Base-by-base conservation (phyloP, 2,113 vertebrate genomes). In the Sceloporus undulatus region DNA sequence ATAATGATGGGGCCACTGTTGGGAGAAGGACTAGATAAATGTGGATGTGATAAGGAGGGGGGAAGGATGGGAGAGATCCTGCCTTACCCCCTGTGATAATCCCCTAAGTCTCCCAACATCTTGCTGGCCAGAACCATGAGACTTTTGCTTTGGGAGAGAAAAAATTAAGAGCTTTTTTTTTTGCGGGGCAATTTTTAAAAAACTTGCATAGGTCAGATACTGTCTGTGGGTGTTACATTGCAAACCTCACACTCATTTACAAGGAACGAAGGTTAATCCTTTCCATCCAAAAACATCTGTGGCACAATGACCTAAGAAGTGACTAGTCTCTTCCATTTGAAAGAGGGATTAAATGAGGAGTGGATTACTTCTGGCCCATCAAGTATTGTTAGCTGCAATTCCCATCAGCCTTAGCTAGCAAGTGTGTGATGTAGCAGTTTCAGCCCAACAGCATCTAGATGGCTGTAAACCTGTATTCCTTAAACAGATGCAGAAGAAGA, bases 401-500 rank as follows among this genome's bases (percentile, higher is more conserved):
- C 27, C 68, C 25, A 71, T 71, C 27, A 71, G 25, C 27, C 25
- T 1, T 27, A 71, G 68, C 68, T 1, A 29, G 23, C 6, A 70
- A 70, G 27, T 70, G 68, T 25, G 68, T 25, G 68, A 70, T 27
- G 8, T 23, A 38, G 68, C 59, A 62, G 13, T 62, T 62, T 62
- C 59, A 29, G 68, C 29, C 68, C 10, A 71, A 29, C 7, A 66
- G 16, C 65, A 29, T 71, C 27, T 27, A 29, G 25, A 11, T 54
- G 34, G 68, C 23, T 0, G 16, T 1, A 3, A 87, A 5, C 38
- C 2, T 29, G 52, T 76, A 52, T 78, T 34, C 10, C 27, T 48
- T 0, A 73, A 87, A 79, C 86, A 52, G 71, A 82, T 34, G 21
- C 59, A 62, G 29, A 65, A 82, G 8, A 19, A 89, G 87, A 23